Conservation (phyloP, 1,140 invertebrate genomes). For the Leptonema lineaticorne region DNA sequence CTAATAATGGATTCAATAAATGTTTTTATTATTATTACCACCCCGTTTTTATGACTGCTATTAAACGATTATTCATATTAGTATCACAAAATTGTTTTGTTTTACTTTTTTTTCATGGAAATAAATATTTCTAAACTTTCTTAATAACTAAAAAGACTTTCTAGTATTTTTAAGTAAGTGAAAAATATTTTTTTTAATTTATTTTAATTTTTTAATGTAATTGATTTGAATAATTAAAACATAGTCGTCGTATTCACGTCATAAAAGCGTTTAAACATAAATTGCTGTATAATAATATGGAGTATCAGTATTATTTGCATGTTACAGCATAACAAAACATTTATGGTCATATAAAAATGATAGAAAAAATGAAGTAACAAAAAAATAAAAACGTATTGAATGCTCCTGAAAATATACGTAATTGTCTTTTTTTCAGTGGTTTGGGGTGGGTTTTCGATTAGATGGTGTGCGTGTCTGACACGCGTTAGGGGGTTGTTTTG, state of each 20-base stretch:
- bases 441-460: conserved; percentile 13
- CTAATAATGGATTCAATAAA: conserved; percentile 11
- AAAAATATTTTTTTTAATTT: not conserved
- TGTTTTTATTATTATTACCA: conserved; percentile 9
- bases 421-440: conserved; percentile 35
- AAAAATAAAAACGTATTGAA: conserved; percentile 12
- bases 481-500: conserved; percentile 28
- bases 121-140: too few species aligned
- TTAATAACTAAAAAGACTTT: too few species aligned
- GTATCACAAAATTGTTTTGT: not conserved
- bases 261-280: too few species aligned
- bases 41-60: not conserved
- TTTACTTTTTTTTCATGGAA: too few species aligned
- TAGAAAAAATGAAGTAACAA: conserved; percentile 20
- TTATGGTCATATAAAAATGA: too few species aligned
- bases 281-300: too few species aligned
- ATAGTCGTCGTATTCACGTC: not conserved
- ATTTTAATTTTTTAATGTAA: too few species aligned
- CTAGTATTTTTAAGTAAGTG: too few species aligned
- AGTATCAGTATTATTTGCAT: too few species aligned
- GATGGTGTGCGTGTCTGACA: conserved; percentile 1
- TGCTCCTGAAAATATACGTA: conserved; percentile 36
- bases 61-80: not conserved
- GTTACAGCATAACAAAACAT: not conserved
- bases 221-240: not conserved